These are phyloP conservation scores for Drosophila kambysellisi DNA, from an alignment of 2,888 invertebrate species.

Conservation along the genomic window DNA sequence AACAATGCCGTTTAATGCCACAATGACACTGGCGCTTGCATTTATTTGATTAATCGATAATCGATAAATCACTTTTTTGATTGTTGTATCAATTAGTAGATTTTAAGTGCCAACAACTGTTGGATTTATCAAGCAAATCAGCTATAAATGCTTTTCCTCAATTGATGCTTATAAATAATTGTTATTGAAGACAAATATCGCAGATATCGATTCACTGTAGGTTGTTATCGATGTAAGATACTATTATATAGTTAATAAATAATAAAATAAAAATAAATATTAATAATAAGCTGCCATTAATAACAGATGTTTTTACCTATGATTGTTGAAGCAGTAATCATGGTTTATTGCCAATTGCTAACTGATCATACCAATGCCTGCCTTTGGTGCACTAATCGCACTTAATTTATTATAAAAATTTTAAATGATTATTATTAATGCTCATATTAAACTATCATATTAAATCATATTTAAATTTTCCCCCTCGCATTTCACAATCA, in stretches of 20 bases:
- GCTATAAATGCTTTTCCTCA: background rate
- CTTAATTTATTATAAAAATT: background rate
- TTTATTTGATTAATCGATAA: constrained; percentile 1
- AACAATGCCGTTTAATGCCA: constrained; percentile 54
- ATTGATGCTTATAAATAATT: background rate
- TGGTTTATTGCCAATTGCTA: background rate
- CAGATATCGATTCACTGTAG: background rate
- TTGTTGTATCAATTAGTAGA: background rate
- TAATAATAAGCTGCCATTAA: background rate
- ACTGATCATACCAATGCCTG: background rate
- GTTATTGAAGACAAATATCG: background rate
- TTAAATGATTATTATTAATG: background rate
- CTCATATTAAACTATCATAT: background rate
- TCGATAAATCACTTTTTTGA: background rate
- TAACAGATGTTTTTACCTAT: background rate
- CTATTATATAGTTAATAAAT: background rate
- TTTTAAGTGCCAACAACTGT: background rate
- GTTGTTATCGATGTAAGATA: background rate
- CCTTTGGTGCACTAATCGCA: background rate
- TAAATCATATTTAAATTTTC: background rate
- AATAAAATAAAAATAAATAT: too few relatives aligned
- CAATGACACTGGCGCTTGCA: constrained; percentile 38
- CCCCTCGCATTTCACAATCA: too few relatives aligned
- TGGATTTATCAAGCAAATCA: background rate
- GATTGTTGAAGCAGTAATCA: background rate